Evolutionary conservation across 1,140 invertebrate genomes (phyloP), one percentile per base, ranked within the genome.

Genomic region (Pristionchus pacificus): DNA sequence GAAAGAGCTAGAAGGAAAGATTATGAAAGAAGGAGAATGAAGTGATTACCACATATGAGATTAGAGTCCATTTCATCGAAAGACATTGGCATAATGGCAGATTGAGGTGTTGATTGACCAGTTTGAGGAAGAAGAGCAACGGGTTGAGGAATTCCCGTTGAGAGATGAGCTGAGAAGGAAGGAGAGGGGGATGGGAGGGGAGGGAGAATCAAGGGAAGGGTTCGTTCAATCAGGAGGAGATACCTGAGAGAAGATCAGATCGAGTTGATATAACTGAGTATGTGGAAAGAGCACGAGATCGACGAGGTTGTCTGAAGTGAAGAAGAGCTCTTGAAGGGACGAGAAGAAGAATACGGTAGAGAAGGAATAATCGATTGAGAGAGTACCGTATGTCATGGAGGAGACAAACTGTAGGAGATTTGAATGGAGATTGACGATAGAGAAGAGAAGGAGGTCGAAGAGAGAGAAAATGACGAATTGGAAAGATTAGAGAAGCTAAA

Each of bases 401-500:
- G 2, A 79, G 58, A 24, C 75, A 66, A n/a, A 79, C 77, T 14
- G 77, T 79, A 19, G 77, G 77, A 55, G 64, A 69, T 58, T 65
- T 60, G 60, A 10, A 55, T 24, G 13, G 62, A 27, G 61, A 61
- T 31, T 49, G 66, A 63, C 15, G 30, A 19, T 33, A n/a, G 24
- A 57, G 29, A 10, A 25, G 55, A 58, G 14, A 71, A 25, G 63
- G 15, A 25, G 69, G 70, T n/a, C 72, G 77, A 1, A 68, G 60
- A 27, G 61, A 60, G 30, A 78, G 65, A 65, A 68, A 76, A 38
- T 74, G 68, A 63, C 49, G 57, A 15, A 71, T 38, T 57, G 75
- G 62, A 69, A 70, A 69, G 2, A 69, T 19, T 1, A 71, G 30
- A 13, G 74, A 14, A 66, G 64, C 72, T 19, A 33, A 63, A 71